phyloP scores from a whole-genome alignment of 2,797 vertebrate genomes.

The Girardinus metallicus region DNA sequence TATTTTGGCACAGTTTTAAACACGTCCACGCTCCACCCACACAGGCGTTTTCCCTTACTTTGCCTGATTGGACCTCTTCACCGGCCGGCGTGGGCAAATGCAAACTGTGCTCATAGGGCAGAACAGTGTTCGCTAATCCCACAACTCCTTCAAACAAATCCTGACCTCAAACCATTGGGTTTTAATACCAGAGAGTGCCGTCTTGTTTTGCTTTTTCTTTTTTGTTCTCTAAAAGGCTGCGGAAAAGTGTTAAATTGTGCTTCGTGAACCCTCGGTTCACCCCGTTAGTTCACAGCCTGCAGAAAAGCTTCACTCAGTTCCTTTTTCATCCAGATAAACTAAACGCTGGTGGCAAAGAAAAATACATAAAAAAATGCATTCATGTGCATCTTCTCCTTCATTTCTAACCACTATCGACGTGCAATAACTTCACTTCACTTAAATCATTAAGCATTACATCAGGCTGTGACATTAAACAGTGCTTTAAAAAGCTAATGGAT shows the following conservation, averaged over 20 bases:
- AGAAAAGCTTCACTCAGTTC: neutral
- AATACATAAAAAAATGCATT: neutral
- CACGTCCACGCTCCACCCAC: conserved; percentile 18
- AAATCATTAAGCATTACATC: conserved; percentile 23
- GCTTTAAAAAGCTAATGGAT: conserved; percentile 26
- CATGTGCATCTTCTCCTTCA: neutral
- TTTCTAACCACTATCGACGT: conserved; percentile 5
- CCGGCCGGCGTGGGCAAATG: conserved; percentile 6
- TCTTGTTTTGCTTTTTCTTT: neutral
- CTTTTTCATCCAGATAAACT: neutral
- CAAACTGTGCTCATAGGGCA: conserved; percentile 5
- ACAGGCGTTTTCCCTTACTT: conserved; percentile 5
- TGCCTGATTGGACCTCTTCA: conserved; percentile 24
- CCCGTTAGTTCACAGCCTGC: neutral
- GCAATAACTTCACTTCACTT: conserved; percentile 16
- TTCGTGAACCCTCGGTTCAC: neutral
- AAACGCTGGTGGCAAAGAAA: neutral
- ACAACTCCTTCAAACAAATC: neutral
- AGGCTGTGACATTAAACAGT: conserved; percentile 39
- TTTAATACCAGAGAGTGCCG: neutral
- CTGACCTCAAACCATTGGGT: neutral
- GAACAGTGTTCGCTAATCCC: conserved; percentile 5
- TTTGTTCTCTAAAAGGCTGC: neutral
- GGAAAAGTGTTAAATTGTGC: conserved; percentile 15
- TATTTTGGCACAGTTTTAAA: neutral